Evolutionary conservation across 2,888 invertebrate genomes (phyloP).

Genomic region (Acanthosepion lycidas): DNA sequence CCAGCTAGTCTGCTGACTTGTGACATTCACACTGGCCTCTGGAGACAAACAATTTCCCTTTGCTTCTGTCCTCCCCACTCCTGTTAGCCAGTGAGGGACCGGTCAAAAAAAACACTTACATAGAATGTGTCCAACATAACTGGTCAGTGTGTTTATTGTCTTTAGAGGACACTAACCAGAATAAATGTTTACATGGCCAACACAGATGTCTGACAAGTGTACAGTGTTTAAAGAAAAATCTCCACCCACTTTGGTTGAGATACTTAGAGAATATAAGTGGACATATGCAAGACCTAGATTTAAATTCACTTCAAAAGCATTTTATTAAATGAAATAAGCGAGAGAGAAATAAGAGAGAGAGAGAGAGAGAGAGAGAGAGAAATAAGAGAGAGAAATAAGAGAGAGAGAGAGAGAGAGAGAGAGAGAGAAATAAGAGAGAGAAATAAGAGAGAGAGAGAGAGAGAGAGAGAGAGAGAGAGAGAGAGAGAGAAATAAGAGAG

Average conservation of each 20-base stretch:
- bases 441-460: too few relatives aligned
- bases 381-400: too few relatives aligned
- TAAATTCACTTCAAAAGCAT: not conserved
- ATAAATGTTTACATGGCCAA: constrained; percentile 8
- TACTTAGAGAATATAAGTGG: not conserved
- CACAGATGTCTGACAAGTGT: not conserved
- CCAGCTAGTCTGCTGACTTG: not conserved
- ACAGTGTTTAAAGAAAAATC: not conserved
- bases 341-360: too few relatives aligned
- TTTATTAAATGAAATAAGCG: too few relatives aligned
- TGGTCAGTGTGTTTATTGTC: not conserved
- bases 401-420: too few relatives aligned
- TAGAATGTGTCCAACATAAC: not conserved
- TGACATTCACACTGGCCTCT: not conserved
- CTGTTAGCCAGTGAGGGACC: not conserved
- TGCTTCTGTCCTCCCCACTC: not conserved
- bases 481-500: too few relatives aligned
- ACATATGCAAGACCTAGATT: not conserved
- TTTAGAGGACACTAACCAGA: constrained; percentile 8
- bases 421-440: too few relatives aligned
- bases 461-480: too few relatives aligned
- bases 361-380: too few relatives aligned
- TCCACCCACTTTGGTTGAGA: not conserved
- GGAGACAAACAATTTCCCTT: not conserved
- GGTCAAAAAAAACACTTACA: not conserved